Conservation (phyloP, 2,888 invertebrate species). For the Sarcophaga variegata region DNA sequence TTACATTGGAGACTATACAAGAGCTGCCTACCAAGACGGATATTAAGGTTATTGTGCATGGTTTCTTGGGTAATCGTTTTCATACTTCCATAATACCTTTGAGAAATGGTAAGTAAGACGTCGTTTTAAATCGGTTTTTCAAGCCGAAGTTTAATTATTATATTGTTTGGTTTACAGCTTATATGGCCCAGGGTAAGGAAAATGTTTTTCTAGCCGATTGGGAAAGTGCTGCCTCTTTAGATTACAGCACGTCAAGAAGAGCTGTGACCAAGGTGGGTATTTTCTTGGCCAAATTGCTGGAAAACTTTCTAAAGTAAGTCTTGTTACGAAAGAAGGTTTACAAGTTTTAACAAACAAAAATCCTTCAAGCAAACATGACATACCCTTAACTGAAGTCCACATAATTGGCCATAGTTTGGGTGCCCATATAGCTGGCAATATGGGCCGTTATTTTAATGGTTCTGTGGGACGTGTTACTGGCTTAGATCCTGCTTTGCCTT, state of each 20-base stretch:
- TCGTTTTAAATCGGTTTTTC: neutral
- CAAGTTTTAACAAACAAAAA: neutral
- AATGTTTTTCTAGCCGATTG: conserved; percentile 80
- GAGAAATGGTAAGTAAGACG: conserved; percentile 73
- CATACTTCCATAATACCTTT: conserved; percentile 77
- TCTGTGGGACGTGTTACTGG: conserved; percentile 78
- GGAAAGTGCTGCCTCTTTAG: conserved; percentile 76
- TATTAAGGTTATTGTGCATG: conserved; percentile 80
- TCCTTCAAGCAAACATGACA: conserved; percentile 71
- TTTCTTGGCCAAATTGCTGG: conserved; percentile 74
- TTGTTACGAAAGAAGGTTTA: neutral
- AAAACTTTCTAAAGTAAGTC: conserved; percentile 73
- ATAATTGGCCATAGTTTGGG: conserved; percentile 81
- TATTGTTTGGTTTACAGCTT: conserved; percentile 72
- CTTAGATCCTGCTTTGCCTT: conserved; percentile 80
- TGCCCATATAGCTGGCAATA: conserved; percentile 78
- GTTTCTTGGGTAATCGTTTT: conserved; percentile 77
- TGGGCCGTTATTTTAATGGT: conserved; percentile 79
- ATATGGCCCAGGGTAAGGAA: conserved; percentile 75
- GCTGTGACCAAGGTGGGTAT: conserved; percentile 74
- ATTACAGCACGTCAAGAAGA: conserved; percentile 76
- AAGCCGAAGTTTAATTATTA: neutral
- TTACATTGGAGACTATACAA: conserved; percentile 70
- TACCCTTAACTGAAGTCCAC: conserved; percentile 74
- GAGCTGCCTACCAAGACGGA: conserved; percentile 68